Conservation (phyloP, 2,113 vertebrate species). For the Nematolebias whitei region DNA sequence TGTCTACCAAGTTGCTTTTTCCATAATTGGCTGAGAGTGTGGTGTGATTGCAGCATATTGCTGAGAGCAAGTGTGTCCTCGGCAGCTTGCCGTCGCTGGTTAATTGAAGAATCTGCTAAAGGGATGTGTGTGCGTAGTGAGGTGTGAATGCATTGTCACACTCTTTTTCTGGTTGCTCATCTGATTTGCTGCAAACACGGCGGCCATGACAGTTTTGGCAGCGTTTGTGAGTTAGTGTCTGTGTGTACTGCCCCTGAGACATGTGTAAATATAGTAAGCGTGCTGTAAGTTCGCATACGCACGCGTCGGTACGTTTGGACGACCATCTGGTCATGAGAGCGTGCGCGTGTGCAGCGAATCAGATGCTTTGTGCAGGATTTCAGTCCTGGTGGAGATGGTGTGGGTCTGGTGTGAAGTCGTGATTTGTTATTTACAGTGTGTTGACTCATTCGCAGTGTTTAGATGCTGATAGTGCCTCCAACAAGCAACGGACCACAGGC, state of each 20-base stretch:
- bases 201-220: conserved; percentile 42
- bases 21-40: conserved; percentile 27
- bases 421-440: conserved; percentile 30
- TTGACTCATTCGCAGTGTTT: conserved; percentile 35
- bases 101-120: conserved; percentile 47
- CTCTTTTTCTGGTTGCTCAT: conserved; percentile 43
- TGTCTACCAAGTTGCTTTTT: conserved; percentile 8
- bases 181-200: conserved; percentile 28
- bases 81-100: conserved; percentile 25
- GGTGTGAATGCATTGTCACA: conserved; percentile 55
- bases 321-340: conserved; percentile 55
- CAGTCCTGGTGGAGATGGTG: conserved; percentile 21
- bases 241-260: conserved; percentile 39
- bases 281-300: conserved; percentile 35
- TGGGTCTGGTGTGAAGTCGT: conserved; percentile 30
- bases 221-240: conserved; percentile 13
- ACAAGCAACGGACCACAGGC: conserved; percentile 1
- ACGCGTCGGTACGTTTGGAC: conserved; percentile 50
- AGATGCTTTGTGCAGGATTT: conserved; percentile 34
- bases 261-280: conserved; percentile 59
- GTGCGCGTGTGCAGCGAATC: conserved; percentile 43
- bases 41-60: conserved; percentile 46
- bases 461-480: conserved; percentile 36
- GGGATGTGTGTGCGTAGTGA: conserved; percentile 23
- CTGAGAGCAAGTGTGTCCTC: conserved; percentile 28